Conservation (phyloP, 2,888 invertebrate genomes). For the Chydorus sphaericus region DNA sequence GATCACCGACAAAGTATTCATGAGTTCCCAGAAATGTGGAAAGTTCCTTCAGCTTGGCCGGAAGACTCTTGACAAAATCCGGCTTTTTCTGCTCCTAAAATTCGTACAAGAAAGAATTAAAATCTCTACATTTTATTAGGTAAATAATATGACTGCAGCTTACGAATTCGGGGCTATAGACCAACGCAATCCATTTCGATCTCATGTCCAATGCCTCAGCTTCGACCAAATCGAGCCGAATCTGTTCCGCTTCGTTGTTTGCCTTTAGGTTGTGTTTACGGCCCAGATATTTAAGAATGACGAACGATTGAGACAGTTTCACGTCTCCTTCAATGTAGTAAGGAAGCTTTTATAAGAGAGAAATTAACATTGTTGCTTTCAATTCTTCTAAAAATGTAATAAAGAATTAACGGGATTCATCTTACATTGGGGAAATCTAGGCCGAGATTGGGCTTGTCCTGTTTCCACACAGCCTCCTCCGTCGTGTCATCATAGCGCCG, state of each 20-base stretch:
- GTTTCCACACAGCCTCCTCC: conserved; percentile 28
- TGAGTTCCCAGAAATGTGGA: no score
- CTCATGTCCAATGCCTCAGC: conserved; percentile 30
- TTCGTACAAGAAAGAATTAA: no score
- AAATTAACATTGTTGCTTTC: background rate
- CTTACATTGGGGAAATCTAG: conserved; percentile 29
- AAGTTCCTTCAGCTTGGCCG: no score
- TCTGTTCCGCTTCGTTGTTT: conserved; percentile 26
- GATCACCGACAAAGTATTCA: no score
- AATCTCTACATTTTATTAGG: no score
- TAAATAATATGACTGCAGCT: background rate
- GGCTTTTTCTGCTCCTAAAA: no score
- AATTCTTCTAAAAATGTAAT: background rate
- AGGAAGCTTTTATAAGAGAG: conserved; percentile 27
- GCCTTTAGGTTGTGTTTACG: conserved; percentile 31
- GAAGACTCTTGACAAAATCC: no score
- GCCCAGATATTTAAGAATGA: conserved; percentile 31
- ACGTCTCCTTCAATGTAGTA: conserved; percentile 32
- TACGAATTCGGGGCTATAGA: conserved; percentile 29
- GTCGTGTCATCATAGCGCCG: conserved; percentile 29
- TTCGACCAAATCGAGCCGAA: conserved; percentile 28
- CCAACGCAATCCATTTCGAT: conserved; percentile 26
- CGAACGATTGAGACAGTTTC: conserved; percentile 30
- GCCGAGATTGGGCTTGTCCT: conserved; percentile 27
- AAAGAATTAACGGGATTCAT: background rate